Evolutionary conservation across 1,140 invertebrate species (phyloP).

Genomic region (Galendromus occidentalis): DNA sequence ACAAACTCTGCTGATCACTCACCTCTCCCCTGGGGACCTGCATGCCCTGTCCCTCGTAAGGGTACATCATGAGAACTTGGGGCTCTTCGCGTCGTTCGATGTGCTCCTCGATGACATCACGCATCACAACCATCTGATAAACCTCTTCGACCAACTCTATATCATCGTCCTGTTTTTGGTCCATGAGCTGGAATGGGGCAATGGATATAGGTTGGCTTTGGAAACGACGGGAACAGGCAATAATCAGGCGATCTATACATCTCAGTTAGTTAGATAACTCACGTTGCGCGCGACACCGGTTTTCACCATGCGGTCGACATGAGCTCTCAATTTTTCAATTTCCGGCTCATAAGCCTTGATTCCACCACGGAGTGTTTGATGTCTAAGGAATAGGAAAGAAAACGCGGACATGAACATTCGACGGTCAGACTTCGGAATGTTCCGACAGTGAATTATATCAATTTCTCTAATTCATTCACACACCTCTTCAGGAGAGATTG

Average conservation of each 20-base stretch:
- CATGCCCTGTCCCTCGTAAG: constrained; percentile 82
- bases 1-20: constrained; percentile 18
- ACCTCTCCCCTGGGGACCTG: constrained; percentile 73
- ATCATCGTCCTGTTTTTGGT: constrained; percentile 30
- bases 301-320: constrained; percentile 57
- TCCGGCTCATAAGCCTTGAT: constrained; percentile 73
- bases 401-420: not conserved
- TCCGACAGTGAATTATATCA: not conserved
- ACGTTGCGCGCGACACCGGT: constrained; percentile 54
- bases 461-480: constrained; percentile 2
- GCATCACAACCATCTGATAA: constrained; percentile 70
- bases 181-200: constrained; percentile 37
- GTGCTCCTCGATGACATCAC: constrained; percentile 57
- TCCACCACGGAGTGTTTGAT: constrained; percentile 70
- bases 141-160: constrained; percentile 63
- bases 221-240: too few species aligned
- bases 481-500: constrained; percentile 27
- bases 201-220: too few species aligned
- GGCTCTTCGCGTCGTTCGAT: constrained; percentile 66
- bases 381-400: constrained; percentile 53
- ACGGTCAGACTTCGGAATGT: too few species aligned
- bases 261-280: constrained; percentile 18
- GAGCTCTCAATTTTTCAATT: constrained; percentile 59
- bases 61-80: constrained; percentile 65
- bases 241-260: not conserved